Evolutionary conservation across 2,113 vertebrate genomes (phyloP), one percentile per base, ranked within the genome.

Genomic region (Hippocampus zosterae): DNA sequence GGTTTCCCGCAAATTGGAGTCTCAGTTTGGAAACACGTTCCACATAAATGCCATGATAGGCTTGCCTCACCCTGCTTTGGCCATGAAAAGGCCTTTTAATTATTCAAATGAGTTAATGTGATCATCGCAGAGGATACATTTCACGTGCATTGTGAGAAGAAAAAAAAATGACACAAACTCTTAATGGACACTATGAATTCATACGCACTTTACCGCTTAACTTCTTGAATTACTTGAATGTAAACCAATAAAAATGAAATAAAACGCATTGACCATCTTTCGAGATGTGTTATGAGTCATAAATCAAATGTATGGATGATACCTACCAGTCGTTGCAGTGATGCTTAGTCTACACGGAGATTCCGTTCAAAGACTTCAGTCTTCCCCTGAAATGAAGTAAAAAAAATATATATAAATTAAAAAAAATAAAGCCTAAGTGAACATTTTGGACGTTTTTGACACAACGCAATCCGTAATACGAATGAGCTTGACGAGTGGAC

Each of bases 401-500:
- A 63, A 41, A 33, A 33, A 1, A 46, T 15, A 46, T 4, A 46
- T 15, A 11, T 16, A 46, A 46, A 46, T 2, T n/a, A n/a, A 33
- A 46, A 46, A 8, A 8, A 18, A 27, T 25, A 44, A 64, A 71
- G 50, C 16, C 87, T 88, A 90, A 60, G 69, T 79, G 60, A 82
- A 79, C 76, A 81, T 88, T 89, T 84, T 75, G 25, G 55, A 63
- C 72, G 71, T 84, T 90, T 75, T 64, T 25, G 5, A 64, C 3
- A 66, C 73, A 59, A 76, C 27, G 74, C 74, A 69, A 76, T 75
- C 23, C 81, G 67, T 65, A 71, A 79, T 80, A 80, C 80, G 80
- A 90, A 75, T 87, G 79, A 76, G 73, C 75, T 89, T 89, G 77
- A 84, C 88, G 81, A 83, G 87, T 81, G 88, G 87, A 81, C 81